A percentile compares a stretch with the other conserved stretches of the same genome.
Evolutionary conservation across 37 sponge, comb jelly and placozoan species (phyloP).

Genomic region (Amphimedon queenslandica): DNA sequence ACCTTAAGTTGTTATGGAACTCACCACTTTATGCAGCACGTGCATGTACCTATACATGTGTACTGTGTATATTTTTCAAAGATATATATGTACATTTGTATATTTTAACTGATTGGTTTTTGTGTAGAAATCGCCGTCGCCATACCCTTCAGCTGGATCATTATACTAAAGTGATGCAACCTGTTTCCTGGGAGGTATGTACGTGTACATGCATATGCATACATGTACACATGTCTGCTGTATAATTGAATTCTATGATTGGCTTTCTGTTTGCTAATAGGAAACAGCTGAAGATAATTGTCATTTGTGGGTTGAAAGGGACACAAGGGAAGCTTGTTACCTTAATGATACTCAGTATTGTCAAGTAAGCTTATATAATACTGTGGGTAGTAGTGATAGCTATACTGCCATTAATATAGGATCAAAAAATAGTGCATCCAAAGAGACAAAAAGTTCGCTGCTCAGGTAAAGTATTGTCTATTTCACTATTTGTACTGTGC

Average conservation of each 20-base stretch:
- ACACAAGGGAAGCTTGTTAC: conserved; percentile 69
- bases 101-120: too few species aligned
- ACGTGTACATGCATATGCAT: background rate
- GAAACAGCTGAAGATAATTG: conserved; percentile 31
- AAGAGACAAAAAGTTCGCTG: conserved; percentile 5
- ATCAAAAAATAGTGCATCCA: conserved; percentile 20
- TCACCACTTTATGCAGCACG: too few species aligned
- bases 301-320: conserved; percentile 51
- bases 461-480: background rate
- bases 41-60: conserved; percentile 3
- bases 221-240: background rate
- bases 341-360: conserved; percentile 47
- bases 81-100: background rate
- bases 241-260: background rate
- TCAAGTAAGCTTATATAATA: conserved; percentile 36
- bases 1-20: too few species aligned
- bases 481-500: background rate
- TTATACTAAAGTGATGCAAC: background rate
- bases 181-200: conserved; percentile 30
- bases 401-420: too few species aligned
- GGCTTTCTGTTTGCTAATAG: conserved; percentile 20
- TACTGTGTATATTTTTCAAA: background rate
- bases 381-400: too few species aligned
- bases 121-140: background rate
- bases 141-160: conserved; percentile 4